phyloP scores from a whole-genome alignment of 1,140 invertebrate species.

The Meloidogyne chitwoodi region DNA sequence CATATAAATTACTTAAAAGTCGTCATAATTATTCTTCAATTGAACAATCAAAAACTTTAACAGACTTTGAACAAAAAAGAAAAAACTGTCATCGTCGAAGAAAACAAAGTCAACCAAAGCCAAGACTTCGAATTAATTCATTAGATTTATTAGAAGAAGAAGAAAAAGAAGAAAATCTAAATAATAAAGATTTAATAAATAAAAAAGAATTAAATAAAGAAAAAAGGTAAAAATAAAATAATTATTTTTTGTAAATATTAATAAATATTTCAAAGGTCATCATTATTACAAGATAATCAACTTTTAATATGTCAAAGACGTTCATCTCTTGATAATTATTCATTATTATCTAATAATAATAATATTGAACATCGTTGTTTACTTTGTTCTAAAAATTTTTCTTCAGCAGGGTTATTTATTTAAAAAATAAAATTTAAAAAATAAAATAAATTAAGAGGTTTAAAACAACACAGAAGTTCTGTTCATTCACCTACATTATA shows the following conservation, averaged over 20 bases:
- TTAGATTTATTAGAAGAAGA: not conserved
- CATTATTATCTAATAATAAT: too few species aligned
- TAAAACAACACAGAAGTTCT: not conserved
- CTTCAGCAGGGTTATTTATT: not conserved
- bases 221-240: not conserved
- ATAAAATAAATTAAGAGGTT: not conserved
- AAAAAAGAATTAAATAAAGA: not conserved
- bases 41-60: not conserved
- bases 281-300: not conserved
- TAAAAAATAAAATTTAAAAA: not conserved
- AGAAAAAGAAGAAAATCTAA: not conserved
- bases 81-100: slow-evolving; percentile 8
- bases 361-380: not conserved
- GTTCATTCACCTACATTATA: not conserved
- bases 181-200: not conserved
- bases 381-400: not conserved
- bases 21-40: not conserved
- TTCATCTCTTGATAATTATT: not conserved
- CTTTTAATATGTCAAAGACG: not conserved
- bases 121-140: not conserved
- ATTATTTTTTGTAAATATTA: too few species aligned
- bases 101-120: slow-evolving; percentile 8
- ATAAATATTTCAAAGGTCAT: not conserved
- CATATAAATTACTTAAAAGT: not conserved
- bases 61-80: not conserved